Conservation (phyloP, 2,113 vertebrate species). For the Columba janthina region DNA sequence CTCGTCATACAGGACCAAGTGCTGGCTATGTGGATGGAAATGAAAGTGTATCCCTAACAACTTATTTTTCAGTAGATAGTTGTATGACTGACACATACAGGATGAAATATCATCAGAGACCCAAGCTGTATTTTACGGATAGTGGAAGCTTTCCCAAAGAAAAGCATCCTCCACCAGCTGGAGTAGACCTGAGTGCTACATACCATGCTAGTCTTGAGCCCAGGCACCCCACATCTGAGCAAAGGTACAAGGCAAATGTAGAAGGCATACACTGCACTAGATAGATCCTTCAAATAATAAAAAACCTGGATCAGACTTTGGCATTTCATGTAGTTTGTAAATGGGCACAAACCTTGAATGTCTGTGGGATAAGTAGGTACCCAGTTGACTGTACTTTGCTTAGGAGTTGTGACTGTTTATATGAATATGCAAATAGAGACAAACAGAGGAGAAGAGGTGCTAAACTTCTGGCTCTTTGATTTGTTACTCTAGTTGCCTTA, state of each 20-base stretch:
- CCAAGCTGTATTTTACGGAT: slow-evolving; percentile 77
- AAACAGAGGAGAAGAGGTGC: slow-evolving; percentile 45
- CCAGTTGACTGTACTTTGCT: neutral
- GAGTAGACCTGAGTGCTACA: slow-evolving; percentile 68
- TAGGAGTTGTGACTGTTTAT: neutral
- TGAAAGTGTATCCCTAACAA: slow-evolving; percentile 81
- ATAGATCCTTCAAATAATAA: neutral
- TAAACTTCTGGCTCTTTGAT: slow-evolving; percentile 21
- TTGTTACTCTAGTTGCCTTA: slow-evolving; percentile 58
- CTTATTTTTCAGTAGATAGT: slow-evolving; percentile 93
- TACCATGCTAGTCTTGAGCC: slow-evolving; percentile 65
- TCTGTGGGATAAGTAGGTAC: neutral
- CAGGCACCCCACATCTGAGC: slow-evolving; percentile 56
- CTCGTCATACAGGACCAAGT: slow-evolving; percentile 9
- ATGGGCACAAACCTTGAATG: neutral
- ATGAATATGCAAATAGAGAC: slow-evolving; percentile 9
- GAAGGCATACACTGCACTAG: slow-evolving; percentile 74
- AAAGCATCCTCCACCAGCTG: slow-evolving; percentile 74
- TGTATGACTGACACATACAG: slow-evolving; percentile 98
- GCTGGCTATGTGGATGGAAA: neutral
- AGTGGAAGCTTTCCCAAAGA: slow-evolving; percentile 64
- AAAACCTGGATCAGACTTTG: neutral
- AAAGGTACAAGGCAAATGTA: slow-evolving; percentile 68
- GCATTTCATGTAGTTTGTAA: neutral
- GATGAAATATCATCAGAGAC: slow-evolving; percentile 90